Evolutionary conservation across 2,113 vertebrate species (phyloP).

Genomic region (Tragulus kanchil): DNA sequence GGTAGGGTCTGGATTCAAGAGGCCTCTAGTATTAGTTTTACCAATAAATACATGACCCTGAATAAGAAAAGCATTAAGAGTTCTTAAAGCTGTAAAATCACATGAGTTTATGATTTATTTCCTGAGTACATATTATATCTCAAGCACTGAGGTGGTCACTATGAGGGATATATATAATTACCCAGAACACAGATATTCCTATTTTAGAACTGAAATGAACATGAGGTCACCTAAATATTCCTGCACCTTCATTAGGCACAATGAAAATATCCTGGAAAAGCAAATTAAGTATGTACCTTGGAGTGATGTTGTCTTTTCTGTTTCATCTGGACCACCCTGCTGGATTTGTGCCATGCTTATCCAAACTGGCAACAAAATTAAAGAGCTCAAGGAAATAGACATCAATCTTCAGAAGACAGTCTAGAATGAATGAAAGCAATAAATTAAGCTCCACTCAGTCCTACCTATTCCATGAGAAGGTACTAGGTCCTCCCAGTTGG

Average conservation of each 20-base stretch:
- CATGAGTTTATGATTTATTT: conserved; percentile 53
- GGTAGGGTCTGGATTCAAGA: conserved; percentile 28
- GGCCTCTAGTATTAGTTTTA: not conserved
- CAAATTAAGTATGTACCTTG: conserved; percentile 91
- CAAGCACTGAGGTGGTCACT: not conserved
- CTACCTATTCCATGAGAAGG: conserved; percentile 65
- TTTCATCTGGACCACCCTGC: conserved; percentile 94
- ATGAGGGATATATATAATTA: conserved; percentile 16
- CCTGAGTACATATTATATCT: not conserved
- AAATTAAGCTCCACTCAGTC: conserved; percentile 78
- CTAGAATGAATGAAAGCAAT: conserved; percentile 87
- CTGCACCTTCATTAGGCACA: conserved; percentile 37
- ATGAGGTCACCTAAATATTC: conserved; percentile 37
- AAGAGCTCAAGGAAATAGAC: conserved; percentile 86
- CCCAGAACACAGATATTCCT: conserved; percentile 25
- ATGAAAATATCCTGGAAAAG: conserved; percentile 57
- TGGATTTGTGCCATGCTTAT: conserved; percentile 94
- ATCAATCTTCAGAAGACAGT: conserved; percentile 88
- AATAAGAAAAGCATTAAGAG: conserved; percentile 62
- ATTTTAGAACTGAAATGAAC: conserved; percentile 55
- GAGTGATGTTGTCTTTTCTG: conserved; percentile 96
- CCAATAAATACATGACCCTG: conserved; percentile 19
- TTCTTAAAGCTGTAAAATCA: conserved; percentile 38
- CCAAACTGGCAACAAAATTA: conserved; percentile 89
- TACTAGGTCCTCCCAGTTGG: conserved; percentile 39